Evolutionary conservation across 2,113 vertebrate species (phyloP), one percentile per base, ranked within the genome.

Genomic region (Mustela nigripes): DNA sequence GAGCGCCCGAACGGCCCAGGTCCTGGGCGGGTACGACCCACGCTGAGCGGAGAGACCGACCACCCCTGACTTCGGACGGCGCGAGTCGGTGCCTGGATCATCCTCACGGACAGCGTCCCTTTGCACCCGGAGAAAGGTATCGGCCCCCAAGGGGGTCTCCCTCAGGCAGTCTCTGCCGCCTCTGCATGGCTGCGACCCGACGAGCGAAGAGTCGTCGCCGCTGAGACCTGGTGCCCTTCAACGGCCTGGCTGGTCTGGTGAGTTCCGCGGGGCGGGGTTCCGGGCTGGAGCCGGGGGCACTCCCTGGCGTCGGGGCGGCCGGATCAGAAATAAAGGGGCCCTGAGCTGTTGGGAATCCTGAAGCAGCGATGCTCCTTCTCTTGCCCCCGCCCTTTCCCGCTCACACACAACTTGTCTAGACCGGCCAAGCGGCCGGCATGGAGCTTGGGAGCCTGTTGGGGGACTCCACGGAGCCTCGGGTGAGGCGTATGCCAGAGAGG

Each of bases 221-320:
- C 94, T 97, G 96, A 98, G 94, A 96, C 76, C 87, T 28, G 92
- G 79, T 93, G 95, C 92, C 92, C 95, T 93, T 89, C 62, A 24
- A 81, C 92, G 21, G 83, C 92, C 74, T 91, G 97, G 90, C 90
- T 79, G 90, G 94, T 36, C 67, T 67, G 95, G 98, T 98, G 88
- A 98, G 97, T 98, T 87, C 63, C 22, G 14, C 53, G 65, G 73
- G 65, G 67, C 39, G 26, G 79, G 79, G 58, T 45, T 89, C 82
- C 19, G 16, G 62, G 63, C 28, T 82, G 48, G n/a, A 80, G 53
- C 91, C 84, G 95, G 96, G 69, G 90, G 11, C 91, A 91, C 22
- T 60, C 39, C 45, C 76, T 79, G 81, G 88, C 45, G 48, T 90
- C 33, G 2, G 50, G 71, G 96, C 71, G 45, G 65, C 42, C 10